Base-by-base conservation (phyloP, 2,797 vertebrate genomes). In the Cetoscarus ocellatus region DNA sequence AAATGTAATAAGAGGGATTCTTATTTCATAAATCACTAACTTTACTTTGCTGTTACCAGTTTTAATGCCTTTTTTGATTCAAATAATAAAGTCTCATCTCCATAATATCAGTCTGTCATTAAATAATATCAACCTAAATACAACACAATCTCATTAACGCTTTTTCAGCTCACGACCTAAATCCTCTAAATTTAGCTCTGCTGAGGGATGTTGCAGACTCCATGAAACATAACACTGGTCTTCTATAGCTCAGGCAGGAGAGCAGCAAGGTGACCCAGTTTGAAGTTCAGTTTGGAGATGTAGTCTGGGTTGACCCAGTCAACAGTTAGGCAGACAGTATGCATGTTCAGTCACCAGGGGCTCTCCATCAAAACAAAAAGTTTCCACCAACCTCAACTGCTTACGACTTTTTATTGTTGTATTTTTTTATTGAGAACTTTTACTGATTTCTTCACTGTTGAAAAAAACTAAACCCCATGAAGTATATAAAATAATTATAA, bases 131-230 rank as follows among this genome's bases (percentile, higher is more conserved):
- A 76, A 7, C 70, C 52, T 60, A 6, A 68, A 61, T 48, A 57
- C 17, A 13, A 59, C 18, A 12, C 17, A 42, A 44, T 54, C 67
- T 79, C 63, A 61, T 75, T 70, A 73, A 63, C 71, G 14, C 50
- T 1, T 47, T 68, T 43, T 52, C 52, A 45, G 67, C 64, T 19
- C 17, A 10, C 10, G 71, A 80, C 79, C 79, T 78, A 62, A 59
- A 84, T 80, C 11, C n/a, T 42, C 66, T 80, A 74, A 80, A 82
- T 76, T 64, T 76, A 62, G 74, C 73, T 6, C 50, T 52, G 57
- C 60, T 7, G 27, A 40, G 70, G 70, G 70, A 61, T 39, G 38
- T 39, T 40, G 47, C 36, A 61, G 54, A 60, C 77, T 69, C 70
- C 40, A 50, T 77, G 65, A 68, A 77, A 79, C 52, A 66, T 54